Evolutionary conservation across 2,797 vertebrate genomes (phyloP).

Genomic region (Prunella strophiata): DNA sequence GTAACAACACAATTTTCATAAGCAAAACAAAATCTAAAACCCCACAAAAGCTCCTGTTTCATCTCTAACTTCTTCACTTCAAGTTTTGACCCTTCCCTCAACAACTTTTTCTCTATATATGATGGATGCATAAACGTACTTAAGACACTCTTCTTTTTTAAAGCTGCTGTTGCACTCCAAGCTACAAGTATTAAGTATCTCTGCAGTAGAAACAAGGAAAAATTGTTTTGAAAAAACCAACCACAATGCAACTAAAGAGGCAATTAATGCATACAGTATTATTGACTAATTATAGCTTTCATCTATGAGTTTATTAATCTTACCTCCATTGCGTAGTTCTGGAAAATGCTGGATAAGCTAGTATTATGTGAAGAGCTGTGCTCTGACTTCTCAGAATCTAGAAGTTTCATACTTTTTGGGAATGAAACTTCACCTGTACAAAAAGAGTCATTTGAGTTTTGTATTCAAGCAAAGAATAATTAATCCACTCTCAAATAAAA

Average conservation of each 20-base stretch:
- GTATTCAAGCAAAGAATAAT: neutral
- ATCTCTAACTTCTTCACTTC: neutral
- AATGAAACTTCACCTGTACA: conserved; percentile 75
- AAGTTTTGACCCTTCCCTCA: neutral
- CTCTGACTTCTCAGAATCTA: conserved; percentile 88
- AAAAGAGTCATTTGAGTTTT: neutral
- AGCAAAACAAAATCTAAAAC: neutral
- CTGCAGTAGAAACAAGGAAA: neutral
- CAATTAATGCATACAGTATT: neutral
- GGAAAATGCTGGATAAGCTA: conserved; percentile 95
- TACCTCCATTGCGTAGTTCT: conserved; percentile 96
- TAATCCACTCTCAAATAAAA: neutral
- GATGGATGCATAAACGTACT: neutral
- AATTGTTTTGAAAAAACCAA: neutral
- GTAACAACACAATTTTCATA: neutral
- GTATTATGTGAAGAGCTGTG: conserved; percentile 90
- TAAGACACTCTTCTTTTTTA: neutral
- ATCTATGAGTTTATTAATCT: conserved; percentile 25
- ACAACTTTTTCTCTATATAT: neutral
- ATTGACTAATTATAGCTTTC: neutral
- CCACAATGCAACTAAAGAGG: neutral
- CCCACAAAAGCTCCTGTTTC: neutral
- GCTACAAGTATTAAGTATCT: neutral
- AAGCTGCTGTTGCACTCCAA: neutral
- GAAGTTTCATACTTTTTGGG: conserved; percentile 78